Conservation (phyloP, 2,113 vertebrate genomes). For the Elgaria multicarinata region DNA sequence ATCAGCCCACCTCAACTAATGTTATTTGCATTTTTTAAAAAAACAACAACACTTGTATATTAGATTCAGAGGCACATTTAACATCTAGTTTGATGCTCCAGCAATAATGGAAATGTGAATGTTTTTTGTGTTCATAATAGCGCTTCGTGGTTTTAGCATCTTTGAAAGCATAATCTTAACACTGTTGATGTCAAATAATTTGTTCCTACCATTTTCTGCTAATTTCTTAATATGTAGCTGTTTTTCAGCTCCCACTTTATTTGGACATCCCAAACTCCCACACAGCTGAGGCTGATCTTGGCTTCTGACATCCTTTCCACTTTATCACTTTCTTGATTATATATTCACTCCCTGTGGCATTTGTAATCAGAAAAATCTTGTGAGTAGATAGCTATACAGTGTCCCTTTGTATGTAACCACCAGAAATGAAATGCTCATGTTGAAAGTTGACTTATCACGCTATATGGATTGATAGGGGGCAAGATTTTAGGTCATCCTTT, state of each 20-base stretch:
- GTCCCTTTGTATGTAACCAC: not conserved
- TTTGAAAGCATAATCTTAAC: constrained; percentile 13
- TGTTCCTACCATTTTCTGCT: constrained; percentile 7
- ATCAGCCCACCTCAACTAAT: not conserved
- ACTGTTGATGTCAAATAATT: constrained; percentile 27
- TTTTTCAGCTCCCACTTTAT: constrained; percentile 21
- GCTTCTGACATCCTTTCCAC: constrained; percentile 33
- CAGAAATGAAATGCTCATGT: constrained; percentile 13
- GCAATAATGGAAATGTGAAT: not conserved
- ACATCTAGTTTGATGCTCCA: not conserved
- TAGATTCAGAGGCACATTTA: not conserved
- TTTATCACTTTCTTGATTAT: constrained; percentile 40
- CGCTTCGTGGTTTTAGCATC: not conserved
- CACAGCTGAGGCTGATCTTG: not conserved
- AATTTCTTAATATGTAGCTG: constrained; percentile 22
- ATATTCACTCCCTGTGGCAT: constrained; percentile 39
- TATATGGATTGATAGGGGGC: not conserved
- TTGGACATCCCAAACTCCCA: constrained; percentile 22
- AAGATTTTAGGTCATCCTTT: not conserved
- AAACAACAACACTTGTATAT: not conserved
- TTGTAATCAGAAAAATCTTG: constrained; percentile 39
- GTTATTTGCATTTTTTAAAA: not conserved
- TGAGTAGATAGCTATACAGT: not conserved
- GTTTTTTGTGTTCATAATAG: not conserved
- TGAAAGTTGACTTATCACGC: constrained; percentile 46